Base-by-base conservation (phyloP, 2,113 vertebrate species). In the Scomber scombrus region DNA sequence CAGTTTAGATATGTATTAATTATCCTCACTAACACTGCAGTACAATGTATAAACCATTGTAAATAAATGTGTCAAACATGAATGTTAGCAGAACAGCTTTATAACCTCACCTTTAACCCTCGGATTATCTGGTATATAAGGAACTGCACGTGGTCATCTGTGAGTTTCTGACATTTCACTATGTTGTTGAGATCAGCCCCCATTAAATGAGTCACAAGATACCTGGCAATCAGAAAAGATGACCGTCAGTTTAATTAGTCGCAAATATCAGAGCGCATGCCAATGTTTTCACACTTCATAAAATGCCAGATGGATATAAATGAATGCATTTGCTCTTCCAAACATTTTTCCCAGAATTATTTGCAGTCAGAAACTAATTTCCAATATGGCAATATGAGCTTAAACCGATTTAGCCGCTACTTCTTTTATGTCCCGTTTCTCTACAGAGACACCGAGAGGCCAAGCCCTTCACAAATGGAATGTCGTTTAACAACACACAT, bases 101-200 rank as follows among this genome's bases (percentile, higher is more conserved):
- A 40, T 12, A 34, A 60, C 0, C 80, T 83, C 91, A 99, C 98
- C 97, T 99, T 99, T 75, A 99, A 95, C 29, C 98, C 98, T 83
- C 98, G 93, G 58, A 99, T 96, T 80, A 99, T 99, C 83, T 99
- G 98, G 90, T 99, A 99, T 91, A 99, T 99, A 75, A 99, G 97
- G 82, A 99, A 99, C 93, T 99, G 98, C 82, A 99, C 98, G 0
- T 99, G 98, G 93, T 99, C 98, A 73, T 99, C 98, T 0, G 98
- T 99, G 75, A 99, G 97, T 82, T 98, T 99, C 94, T 99, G 98
- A 93, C 98, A 99, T 93, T 99, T 99, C 68, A 99, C 98, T 63
- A 99, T 99, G 92, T 99, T 99, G 94, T 99, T 99, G 80, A 99
- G 95, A 93, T 99, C 98, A 62, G 98, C 98, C 60, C 98, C 98